Evolutionary conservation across 1,140 invertebrate genomes (phyloP).

Genomic region (Bombus confusus): DNA sequence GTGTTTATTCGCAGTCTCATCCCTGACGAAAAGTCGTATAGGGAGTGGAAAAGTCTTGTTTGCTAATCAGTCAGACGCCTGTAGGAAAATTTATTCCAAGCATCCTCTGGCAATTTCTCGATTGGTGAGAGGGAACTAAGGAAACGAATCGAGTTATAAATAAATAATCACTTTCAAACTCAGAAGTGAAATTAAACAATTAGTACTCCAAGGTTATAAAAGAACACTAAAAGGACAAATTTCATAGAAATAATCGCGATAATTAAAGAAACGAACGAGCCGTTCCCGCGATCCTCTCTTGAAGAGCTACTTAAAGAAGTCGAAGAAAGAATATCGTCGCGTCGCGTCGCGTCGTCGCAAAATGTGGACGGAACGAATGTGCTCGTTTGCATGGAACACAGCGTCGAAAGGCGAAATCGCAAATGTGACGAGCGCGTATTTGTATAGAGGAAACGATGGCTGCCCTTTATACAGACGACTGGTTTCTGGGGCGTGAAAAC

Average conservation of each 20-base stretch:
- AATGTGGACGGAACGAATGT: too few relatives aligned
- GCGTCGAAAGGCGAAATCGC: neutral
- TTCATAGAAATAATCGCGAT: neutral
- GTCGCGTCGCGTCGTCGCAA: neutral
- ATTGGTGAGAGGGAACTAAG: neutral
- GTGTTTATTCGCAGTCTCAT: neutral
- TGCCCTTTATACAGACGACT: constrained; percentile 50
- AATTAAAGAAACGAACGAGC: neutral
- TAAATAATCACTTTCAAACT: neutral
- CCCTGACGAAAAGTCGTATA: neutral
- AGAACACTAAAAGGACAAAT: too few relatives aligned
- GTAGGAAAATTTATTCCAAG: neutral
- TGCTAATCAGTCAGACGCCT: neutral
- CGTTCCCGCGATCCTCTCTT: too few relatives aligned
- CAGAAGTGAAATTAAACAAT: neutral
- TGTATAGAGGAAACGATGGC: constrained; percentile 36
- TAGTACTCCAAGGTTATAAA: neutral
- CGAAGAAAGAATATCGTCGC: neutral
- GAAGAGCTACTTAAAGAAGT: neutral
- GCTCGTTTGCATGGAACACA: constrained; percentile 3
- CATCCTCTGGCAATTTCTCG: neutral
- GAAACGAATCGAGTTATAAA: neutral
- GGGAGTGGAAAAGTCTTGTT: neutral
- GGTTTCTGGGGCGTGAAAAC: constrained; percentile 54
- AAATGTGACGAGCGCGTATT: constrained; percentile 45